Evolutionary conservation across 2,113 vertebrate genomes (phyloP).

Genomic region (Microcebus tavaratra): DNA sequence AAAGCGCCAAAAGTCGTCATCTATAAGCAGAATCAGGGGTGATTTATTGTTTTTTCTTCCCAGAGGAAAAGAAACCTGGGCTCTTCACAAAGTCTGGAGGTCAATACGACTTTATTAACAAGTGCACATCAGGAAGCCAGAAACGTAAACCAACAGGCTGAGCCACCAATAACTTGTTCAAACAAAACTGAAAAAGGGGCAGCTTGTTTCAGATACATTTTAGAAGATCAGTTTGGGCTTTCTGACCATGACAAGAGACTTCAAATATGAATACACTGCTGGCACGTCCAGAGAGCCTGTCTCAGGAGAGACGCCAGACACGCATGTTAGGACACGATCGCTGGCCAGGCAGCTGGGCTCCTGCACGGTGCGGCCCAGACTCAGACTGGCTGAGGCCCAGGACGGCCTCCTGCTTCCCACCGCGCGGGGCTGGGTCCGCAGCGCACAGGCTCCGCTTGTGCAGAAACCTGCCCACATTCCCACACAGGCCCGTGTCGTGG

Average conservation of each 20-base stretch:
- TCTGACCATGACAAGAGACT: neutral
- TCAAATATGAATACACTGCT: neutral
- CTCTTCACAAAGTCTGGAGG: conserved; percentile 84
- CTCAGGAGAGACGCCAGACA: rapidly evolving
- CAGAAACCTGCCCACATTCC: neutral
- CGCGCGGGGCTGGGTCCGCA: neutral
- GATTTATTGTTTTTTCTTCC: conserved; percentile 61
- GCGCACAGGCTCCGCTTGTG: neutral
- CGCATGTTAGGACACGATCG: neutral
- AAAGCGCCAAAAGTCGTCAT: conserved; percentile 98
- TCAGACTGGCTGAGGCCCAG: neutral
- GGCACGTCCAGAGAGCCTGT: neutral
- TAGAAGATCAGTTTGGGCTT: neutral
- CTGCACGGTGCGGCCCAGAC: neutral
- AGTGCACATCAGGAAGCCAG: conserved; percentile 26
- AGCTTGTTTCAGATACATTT: conserved; percentile 9
- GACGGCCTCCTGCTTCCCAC: too few relatives aligned
- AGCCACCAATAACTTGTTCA: neutral
- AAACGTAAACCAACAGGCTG: neutral
- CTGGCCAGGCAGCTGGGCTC: neutral
- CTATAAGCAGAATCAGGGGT: conserved; percentile 85
- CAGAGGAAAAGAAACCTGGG: conserved; percentile 74
- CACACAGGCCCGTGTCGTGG: too few relatives aligned
- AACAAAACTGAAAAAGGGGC: neutral
- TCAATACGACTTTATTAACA: conserved; percentile 48